phyloP scores from a whole-genome alignment of 2,113 vertebrate genomes.

The Poeciliopsis prolifica region DNA sequence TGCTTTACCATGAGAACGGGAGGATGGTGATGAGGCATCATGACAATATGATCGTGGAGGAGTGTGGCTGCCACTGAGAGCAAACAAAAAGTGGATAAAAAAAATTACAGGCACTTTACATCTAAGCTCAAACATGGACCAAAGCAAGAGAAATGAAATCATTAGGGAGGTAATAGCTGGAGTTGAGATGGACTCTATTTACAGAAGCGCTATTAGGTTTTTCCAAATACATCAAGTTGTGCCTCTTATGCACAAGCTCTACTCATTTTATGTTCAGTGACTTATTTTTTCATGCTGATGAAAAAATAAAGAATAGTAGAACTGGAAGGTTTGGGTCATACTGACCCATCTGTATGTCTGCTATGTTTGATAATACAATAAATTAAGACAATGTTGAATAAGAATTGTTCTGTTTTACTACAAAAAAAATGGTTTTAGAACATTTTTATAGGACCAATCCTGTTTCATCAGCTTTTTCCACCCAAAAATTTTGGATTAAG shows the following conservation, averaged over 20 bases:
- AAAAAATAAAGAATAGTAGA: constrained; percentile 22
- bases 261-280: constrained; percentile 5
- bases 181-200: constrained; percentile 2
- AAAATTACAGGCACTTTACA: constrained; percentile 33
- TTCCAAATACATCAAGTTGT: constrained; percentile 2
- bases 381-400: constrained; percentile 38
- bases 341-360: constrained; percentile 40
- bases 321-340: constrained; percentile 48
- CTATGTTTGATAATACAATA: constrained; percentile 50
- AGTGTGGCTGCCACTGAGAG: constrained; percentile 87
- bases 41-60: constrained; percentile 86
- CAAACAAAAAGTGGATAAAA: background rate
- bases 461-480: too few species aligned
- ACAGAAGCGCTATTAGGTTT: constrained; percentile 50
- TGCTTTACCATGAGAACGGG: constrained; percentile 87
- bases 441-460: too few species aligned
- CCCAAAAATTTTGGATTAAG: too few species aligned
- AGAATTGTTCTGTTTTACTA: background rate
- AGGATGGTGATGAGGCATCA: constrained; percentile 83
- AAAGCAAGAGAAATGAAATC: background rate
- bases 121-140: constrained; percentile 11
- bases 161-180: background rate
- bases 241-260: background rate
- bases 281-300: background rate
- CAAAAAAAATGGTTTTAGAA: background rate